Conservation (phyloP, 2,888 invertebrate genomes). For the Melitaea athalia region DNA sequence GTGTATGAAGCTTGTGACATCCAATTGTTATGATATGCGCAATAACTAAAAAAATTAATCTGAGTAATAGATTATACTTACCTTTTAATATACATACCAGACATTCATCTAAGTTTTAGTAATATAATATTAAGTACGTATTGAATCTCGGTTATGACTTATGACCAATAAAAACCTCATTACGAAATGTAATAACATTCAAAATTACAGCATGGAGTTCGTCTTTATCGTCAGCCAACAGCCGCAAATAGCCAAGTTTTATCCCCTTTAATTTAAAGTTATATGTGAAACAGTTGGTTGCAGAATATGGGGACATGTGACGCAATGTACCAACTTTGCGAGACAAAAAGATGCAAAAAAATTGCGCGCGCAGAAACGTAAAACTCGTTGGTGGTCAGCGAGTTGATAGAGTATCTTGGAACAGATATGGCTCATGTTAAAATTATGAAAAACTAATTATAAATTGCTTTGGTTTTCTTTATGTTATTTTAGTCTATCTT, state of each 20-base stretch:
- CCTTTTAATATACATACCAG: too few species aligned
- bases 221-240: neutral
- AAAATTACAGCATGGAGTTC: constrained; percentile 9
- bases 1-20: too few species aligned
- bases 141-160: too few species aligned
- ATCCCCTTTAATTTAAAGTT: constrained; percentile 34
- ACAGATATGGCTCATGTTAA: constrained; percentile 3
- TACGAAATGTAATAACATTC: neutral
- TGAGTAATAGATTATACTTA: too few species aligned
- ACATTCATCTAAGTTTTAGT: too few species aligned
- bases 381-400: constrained; percentile 45
- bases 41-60: too few species aligned
- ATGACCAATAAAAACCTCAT: neutral
- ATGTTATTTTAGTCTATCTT: neutral
- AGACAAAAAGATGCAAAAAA: constrained; percentile 46
- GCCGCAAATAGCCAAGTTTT: constrained; percentile 20
- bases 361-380: constrained; percentile 38
- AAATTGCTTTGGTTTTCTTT: neutral
- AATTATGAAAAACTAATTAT: neutral
- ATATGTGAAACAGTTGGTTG: constrained; percentile 21
- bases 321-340: constrained; percentile 49
- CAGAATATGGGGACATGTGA: constrained; percentile 43
- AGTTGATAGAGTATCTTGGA: constrained; percentile 25
- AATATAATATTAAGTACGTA: too few species aligned
- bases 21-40: too few species aligned